These are phyloP conservation scores for Caloenas nicobarica DNA, from an alignment of 2,113 vertebrate genomes.

Conservation along the genomic window DNA sequence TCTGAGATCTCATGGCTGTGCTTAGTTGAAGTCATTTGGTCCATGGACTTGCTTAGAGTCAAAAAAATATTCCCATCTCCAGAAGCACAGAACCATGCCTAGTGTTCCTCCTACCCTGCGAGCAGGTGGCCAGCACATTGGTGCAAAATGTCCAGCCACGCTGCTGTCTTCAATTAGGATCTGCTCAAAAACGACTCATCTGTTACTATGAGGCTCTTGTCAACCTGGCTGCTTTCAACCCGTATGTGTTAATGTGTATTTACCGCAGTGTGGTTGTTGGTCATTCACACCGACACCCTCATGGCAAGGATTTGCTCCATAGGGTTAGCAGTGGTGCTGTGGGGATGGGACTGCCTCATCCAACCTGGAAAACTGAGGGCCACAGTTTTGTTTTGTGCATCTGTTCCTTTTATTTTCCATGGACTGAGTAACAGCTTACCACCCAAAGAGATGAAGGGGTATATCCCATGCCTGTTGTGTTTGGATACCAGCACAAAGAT, in stretches of 20 bases:
- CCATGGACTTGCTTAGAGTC: neutral
- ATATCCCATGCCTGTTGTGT: slow-evolving; percentile 20
- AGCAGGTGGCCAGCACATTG: slow-evolving; percentile 71
- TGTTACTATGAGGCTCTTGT: slow-evolving; percentile 29
- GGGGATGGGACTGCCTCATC: neutral
- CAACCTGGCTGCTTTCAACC: slow-evolving; percentile 44
- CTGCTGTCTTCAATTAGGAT: slow-evolving; percentile 57
- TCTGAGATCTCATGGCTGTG: neutral
- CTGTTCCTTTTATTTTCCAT: slow-evolving; percentile 69
- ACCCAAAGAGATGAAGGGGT: slow-evolving; percentile 77
- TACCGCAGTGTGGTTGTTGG: neutral
- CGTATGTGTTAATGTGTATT: neutral
- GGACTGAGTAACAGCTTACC: slow-evolving; percentile 57
- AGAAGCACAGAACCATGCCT: neutral
- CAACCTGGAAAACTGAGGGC: slow-evolving; percentile 39
- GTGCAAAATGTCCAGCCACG: neutral
- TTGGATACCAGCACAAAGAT: slow-evolving; percentile 62
- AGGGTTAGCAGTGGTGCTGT: neutral
- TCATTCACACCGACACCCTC: neutral
- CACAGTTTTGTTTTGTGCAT: slow-evolving; percentile 18
- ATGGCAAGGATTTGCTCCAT: neutral
- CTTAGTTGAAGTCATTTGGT: neutral
- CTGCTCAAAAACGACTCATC: slow-evolving; percentile 9
- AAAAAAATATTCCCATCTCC: slow-evolving; percentile 22
- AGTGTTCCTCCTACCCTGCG: neutral